These are phyloP conservation scores for Cherax destructor DNA, from an alignment of 1,140 invertebrate genomes.

Conservation along the genomic window DNA sequence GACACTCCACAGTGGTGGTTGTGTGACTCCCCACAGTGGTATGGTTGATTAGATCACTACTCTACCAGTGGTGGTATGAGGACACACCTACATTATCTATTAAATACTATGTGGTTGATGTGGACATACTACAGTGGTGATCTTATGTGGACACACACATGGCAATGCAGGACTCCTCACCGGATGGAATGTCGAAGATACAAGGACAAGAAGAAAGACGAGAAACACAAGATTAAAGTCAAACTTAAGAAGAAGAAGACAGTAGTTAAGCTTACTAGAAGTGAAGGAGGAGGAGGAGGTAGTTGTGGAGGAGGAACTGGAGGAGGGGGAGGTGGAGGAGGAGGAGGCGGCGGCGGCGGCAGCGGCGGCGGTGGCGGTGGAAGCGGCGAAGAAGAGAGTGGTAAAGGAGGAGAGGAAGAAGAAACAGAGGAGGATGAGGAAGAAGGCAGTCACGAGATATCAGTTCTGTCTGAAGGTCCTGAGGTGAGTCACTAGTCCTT, in stretches of 20 bases:
- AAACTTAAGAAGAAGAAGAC: conserved; percentile 56
- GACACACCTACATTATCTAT: too few species aligned
- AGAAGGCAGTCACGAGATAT: conserved; percentile 59
- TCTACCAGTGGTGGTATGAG: too few species aligned
- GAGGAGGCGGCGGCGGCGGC: conserved; percentile 4
- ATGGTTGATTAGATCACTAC: too few species aligned
- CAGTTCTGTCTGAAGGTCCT: conserved; percentile 56
- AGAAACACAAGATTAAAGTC: conserved; percentile 56
- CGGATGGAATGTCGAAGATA: conserved; percentile 57
- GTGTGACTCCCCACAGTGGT: too few species aligned
- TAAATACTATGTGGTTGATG: too few species aligned
- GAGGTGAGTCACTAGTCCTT: conserved; percentile 25
- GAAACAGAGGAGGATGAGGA: conserved; percentile 53
- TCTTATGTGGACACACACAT: too few species aligned
- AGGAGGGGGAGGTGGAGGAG: neutral
- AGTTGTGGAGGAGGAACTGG: neutral
- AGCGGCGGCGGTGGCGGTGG: conserved; percentile 44
- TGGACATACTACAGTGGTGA: too few species aligned
- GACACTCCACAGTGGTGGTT: too few species aligned
- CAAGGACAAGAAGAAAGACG: conserved; percentile 59
- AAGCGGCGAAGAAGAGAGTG: neutral
- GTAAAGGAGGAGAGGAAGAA: conserved; percentile 24
- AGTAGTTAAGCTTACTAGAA: conserved; percentile 3
- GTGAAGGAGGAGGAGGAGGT: conserved; percentile 35
- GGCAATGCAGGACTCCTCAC: too few species aligned